phyloP scores from a whole-genome alignment of 2,113 vertebrate species.

The Amphiprion ocellaris region DNA sequence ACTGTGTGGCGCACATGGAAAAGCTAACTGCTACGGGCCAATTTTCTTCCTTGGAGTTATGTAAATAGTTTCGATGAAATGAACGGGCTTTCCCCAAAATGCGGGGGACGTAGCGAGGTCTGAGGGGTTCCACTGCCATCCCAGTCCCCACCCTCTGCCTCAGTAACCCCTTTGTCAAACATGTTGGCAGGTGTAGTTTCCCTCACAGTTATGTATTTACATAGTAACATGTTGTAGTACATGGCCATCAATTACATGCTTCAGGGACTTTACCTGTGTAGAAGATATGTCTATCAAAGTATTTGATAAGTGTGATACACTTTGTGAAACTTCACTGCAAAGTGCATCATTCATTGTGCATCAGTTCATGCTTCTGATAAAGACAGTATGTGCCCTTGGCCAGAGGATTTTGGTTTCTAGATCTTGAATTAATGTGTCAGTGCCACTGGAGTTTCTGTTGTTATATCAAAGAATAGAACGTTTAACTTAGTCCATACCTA shows the following conservation, averaged over 20 bases:
- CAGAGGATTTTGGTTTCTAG: too few species aligned
- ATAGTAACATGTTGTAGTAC: slow-evolving; percentile 29
- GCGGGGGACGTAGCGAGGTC: slow-evolving; percentile 32
- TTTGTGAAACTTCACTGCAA: too few species aligned
- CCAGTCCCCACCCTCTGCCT: slow-evolving; percentile 40
- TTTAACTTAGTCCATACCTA: too few species aligned
- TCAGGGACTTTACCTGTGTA: background rate
- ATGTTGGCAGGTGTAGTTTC: slow-evolving; percentile 1
- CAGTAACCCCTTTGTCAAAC: slow-evolving; percentile 58
- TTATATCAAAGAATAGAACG: too few species aligned
- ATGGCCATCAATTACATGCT: slow-evolving; percentile 26
- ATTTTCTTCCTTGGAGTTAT: slow-evolving; percentile 77
- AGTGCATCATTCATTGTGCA: too few species aligned
- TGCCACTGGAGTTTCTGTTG: too few species aligned
- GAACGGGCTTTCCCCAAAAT: slow-evolving; percentile 77
- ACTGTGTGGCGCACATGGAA: slow-evolving; percentile 79
- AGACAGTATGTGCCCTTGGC: too few species aligned
- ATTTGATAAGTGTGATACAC: too few species aligned
- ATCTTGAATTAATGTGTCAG: too few species aligned
- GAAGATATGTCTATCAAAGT: background rate
- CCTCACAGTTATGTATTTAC: slow-evolving; percentile 17
- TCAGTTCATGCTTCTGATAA: too few species aligned
- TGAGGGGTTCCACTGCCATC: slow-evolving; percentile 64
- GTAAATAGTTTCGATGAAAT: slow-evolving; percentile 78
- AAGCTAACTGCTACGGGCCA: slow-evolving; percentile 69